Conservation (phyloP, 2,113 vertebrate genomes). For the Apodemus sylvaticus region DNA sequence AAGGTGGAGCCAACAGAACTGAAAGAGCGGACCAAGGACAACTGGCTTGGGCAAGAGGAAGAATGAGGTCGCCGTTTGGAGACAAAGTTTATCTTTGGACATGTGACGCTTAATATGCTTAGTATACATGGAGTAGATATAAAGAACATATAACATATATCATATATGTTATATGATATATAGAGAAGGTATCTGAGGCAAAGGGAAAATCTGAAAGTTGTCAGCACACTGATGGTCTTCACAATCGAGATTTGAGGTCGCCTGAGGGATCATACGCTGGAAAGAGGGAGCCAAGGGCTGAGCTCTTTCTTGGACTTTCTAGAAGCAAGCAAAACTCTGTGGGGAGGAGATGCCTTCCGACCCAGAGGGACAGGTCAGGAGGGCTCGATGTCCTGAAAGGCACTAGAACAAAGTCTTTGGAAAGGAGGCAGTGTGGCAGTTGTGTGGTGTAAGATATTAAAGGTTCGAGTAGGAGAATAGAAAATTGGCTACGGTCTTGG, state of each 20-base stretch:
- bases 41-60: neutral
- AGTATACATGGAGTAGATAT: neutral
- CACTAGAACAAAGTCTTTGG: neutral
- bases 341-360: neutral
- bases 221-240: neutral
- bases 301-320: neutral
- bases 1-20: neutral
- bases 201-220: neutral
- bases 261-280: neutral
- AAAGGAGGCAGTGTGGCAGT: neutral
- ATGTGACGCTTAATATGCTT: neutral
- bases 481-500: neutral
- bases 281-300: neutral
- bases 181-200: neutral
- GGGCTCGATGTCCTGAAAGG: neutral
- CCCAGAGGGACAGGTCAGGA: neutral
- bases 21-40: neutral
- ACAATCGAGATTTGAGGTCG: slow-evolving; percentile 7
- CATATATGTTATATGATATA: too few species aligned
- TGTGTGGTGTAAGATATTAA: neutral
- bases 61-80: neutral
- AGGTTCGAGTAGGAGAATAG: neutral
- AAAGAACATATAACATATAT: too few species aligned
- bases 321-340: slow-evolving; percentile 43
- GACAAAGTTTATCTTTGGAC: neutral